Percentiles rank a stretch among this genome's conserved stretches.
Evolutionary conservation across 1,140 invertebrate genomes (phyloP).

Genomic region (Lucilia cuprina): DNA sequence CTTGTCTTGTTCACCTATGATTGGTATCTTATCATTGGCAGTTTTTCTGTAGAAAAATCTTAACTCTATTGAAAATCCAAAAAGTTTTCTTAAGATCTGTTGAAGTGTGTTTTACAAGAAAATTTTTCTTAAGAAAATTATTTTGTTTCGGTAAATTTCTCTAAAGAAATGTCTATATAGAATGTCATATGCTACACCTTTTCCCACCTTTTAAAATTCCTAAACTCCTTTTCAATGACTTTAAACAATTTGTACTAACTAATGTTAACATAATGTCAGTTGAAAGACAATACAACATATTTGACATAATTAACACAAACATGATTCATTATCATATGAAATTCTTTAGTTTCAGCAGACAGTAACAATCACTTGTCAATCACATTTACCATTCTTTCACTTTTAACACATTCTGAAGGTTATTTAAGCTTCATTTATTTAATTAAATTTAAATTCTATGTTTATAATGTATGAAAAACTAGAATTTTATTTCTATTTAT

Average conservation of each 20-base stretch:
- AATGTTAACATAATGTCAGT: neutral
- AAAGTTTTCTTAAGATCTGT: too few relatives aligned
- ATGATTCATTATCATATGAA: neutral
- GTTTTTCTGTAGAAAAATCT: too few relatives aligned
- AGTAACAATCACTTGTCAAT: neutral
- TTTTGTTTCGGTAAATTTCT: too few relatives aligned
- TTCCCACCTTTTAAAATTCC: neutral
- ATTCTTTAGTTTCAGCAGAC: neutral
- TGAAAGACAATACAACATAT: too few relatives aligned
- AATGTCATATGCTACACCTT: too few relatives aligned
- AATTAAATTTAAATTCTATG: conserved; percentile 11
- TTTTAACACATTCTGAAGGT: neutral
- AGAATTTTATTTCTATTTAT: neutral
- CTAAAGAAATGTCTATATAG: too few relatives aligned
- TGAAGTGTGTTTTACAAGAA: too few relatives aligned
- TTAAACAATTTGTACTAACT: neutral
- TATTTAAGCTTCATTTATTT: neutral
- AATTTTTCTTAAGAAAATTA: too few relatives aligned
- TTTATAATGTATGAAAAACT: neutral
- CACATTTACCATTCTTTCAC: neutral
- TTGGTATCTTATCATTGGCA: too few relatives aligned
- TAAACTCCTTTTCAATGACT: neutral
- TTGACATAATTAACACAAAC: neutral
- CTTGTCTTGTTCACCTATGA: too few relatives aligned
- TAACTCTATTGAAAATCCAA: too few relatives aligned